phyloP scores from a whole-genome alignment of 1,140 invertebrate genomes.

The Trichomalopsis sarcophagae region DNA sequence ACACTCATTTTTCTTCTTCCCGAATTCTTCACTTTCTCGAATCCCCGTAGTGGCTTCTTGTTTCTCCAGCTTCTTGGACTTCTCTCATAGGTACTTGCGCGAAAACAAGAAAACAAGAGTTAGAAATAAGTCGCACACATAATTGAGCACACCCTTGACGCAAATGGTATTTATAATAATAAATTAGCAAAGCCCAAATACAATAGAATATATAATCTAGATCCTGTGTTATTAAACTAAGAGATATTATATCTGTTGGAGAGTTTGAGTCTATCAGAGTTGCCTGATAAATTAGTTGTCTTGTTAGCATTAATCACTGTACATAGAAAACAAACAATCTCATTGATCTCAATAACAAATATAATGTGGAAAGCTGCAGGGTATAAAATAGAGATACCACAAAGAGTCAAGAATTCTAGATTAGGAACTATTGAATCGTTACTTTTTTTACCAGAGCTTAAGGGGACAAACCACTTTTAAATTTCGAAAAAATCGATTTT shows the following conservation, averaged over 20 bases:
- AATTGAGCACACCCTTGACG: too few relatives aligned
- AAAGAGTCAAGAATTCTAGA: too few relatives aligned
- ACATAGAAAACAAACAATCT: neutral
- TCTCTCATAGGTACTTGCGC: too few relatives aligned
- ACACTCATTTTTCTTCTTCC: too few relatives aligned
- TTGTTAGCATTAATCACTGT: neutral
- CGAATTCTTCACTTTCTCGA: too few relatives aligned
- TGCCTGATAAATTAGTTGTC: neutral
- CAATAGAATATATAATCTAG: neutral
- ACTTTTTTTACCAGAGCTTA: neutral
- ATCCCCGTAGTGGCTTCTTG: too few relatives aligned
- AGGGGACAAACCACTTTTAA: too few relatives aligned
- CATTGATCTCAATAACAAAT: neutral
- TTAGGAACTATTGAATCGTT: too few relatives aligned
- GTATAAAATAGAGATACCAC: neutral
- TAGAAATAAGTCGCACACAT: too few relatives aligned
- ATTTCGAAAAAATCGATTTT: too few relatives aligned
- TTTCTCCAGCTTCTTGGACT: too few relatives aligned
- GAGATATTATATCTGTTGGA: neutral
- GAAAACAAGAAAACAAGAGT: too few relatives aligned
- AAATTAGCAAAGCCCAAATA: neutral
- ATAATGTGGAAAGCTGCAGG: neutral
- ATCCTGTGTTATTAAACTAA: neutral
- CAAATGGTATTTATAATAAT: neutral
- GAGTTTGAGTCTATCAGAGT: neutral